phyloP scores from a whole-genome alignment of 2,888 invertebrate genomes.

The Dinocampus coccinellae region DNA sequence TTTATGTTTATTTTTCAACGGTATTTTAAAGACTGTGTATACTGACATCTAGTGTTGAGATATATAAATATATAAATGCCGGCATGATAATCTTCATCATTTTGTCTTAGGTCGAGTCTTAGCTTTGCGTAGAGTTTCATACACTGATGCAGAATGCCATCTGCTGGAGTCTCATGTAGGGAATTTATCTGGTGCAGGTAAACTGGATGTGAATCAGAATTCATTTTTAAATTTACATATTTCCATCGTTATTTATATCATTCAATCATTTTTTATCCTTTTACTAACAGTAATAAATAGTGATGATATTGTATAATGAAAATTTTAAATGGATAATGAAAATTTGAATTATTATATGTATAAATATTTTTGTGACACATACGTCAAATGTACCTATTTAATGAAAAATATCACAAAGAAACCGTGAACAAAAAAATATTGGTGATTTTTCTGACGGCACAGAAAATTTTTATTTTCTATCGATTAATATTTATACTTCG shows the following conservation, averaged over 20 bases:
- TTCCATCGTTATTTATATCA: neutral
- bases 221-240: neutral
- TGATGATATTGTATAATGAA: too few species aligned
- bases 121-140: too few species aligned
- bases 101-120: too few species aligned
- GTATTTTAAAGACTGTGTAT: neutral
- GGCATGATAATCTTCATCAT: neutral
- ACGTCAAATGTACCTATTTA: too few species aligned
- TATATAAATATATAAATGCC: neutral
- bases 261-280: too few species aligned
- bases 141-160: neutral
- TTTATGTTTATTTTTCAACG: neutral
- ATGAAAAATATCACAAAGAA: too few species aligned
- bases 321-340: too few species aligned
- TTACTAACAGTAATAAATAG: too few species aligned
- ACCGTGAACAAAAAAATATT: too few species aligned
- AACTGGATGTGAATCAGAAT: neutral
- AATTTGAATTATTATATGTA: too few species aligned
- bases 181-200: neutral
- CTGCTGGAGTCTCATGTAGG: neutral
- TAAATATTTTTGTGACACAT: too few species aligned
- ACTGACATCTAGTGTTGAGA: constrained; percentile 5
- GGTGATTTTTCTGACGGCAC: neutral
- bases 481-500: too few species aligned
- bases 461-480: neutral